Evolutionary conservation across 2,797 vertebrate species (phyloP), one percentile per base, ranked within the genome.

Genomic region (Oophaga sylvatica): DNA sequence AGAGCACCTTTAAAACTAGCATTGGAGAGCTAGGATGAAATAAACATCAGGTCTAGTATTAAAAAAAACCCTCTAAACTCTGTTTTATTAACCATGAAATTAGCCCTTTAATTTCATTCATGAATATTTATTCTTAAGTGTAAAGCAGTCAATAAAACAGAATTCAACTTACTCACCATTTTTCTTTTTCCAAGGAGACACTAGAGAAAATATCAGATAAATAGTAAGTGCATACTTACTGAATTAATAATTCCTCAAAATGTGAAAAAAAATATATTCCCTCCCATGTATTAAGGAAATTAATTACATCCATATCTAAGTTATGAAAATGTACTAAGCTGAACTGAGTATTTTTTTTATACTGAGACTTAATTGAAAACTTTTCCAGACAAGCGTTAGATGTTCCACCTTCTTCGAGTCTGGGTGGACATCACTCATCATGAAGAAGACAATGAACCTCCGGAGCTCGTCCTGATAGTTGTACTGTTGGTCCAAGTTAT

Each of bases 131-230:
- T 8, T 8, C 48, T 53, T 53, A 53, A 11, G 48, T 11, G 48
- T 53, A 53, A 53, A 53, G 22, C 53, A 31, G 19, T 22, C 12
- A n/a, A 63, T 9, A 59, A 59, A 77, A 62, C 57, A 20, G 4
- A 41, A 53, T 11, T 62, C 1, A 31, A 35, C 87, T 90, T 93
- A 92, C 94, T 92, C 95, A 98, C 97, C 97, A 94, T 96, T 94
- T 95, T 97, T 97, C 94, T 97, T 97, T 96, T 97, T 98, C 97
- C 97, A 97, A 87, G 97, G 97, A 90, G 96, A 96, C 92, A 96
- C 96, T 95, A 92, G 96, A 94, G 95, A 93, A 92, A 92, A 92
- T 81, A 92, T 92, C 92, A 93, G 93, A 93, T 93, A 94, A 94
- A 60, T 81, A 56, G 56, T 81, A 65, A 85, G 12, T 60, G 5